Conservation (phyloP, 2,888 invertebrate genomes). For the Chloroclysta siterata region DNA sequence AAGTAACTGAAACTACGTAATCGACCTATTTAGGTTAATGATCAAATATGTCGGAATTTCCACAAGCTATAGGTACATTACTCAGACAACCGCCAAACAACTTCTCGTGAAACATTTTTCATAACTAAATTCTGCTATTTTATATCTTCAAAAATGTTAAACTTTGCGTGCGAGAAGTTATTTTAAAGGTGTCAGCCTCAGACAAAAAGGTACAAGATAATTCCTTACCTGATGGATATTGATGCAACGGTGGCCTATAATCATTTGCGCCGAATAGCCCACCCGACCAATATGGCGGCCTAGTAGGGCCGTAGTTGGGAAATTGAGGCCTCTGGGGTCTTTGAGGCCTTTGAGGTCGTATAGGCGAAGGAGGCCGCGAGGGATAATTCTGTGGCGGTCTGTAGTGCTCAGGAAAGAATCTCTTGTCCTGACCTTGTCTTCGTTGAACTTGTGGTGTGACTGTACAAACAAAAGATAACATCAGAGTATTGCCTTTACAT, state of each 20-base stretch:
- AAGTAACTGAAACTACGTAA: background rate
- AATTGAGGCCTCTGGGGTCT: slow-evolving; percentile 44
- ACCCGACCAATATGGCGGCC: slow-evolving; percentile 64
- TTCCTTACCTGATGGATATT: slow-evolving; percentile 64
- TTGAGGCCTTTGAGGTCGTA: slow-evolving; percentile 39
- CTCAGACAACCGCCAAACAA: no score
- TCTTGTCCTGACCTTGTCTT: slow-evolving; percentile 41
- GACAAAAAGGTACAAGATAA: background rate
- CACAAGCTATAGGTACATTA: background rate
- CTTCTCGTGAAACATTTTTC: no score
- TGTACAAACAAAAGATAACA: slow-evolving; percentile 37
- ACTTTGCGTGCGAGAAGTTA: no score
- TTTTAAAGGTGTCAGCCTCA: no score
- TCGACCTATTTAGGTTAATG: no score
- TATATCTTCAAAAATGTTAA: no score
- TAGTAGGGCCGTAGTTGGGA: slow-evolving; percentile 40
- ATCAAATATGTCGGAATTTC: no score
- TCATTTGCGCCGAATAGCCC: slow-evolving; percentile 65
- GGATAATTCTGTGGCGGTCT: slow-evolving; percentile 24
- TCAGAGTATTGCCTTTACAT: no score
- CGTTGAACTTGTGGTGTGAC: slow-evolving; percentile 50
- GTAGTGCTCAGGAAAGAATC: slow-evolving; percentile 34
- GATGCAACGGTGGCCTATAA: slow-evolving; percentile 61
- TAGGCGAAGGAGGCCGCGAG: slow-evolving; percentile 14
- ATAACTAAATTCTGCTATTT: no score